Conservation (phyloP, 2,888 invertebrate species). For the Idaea biselata region DNA sequence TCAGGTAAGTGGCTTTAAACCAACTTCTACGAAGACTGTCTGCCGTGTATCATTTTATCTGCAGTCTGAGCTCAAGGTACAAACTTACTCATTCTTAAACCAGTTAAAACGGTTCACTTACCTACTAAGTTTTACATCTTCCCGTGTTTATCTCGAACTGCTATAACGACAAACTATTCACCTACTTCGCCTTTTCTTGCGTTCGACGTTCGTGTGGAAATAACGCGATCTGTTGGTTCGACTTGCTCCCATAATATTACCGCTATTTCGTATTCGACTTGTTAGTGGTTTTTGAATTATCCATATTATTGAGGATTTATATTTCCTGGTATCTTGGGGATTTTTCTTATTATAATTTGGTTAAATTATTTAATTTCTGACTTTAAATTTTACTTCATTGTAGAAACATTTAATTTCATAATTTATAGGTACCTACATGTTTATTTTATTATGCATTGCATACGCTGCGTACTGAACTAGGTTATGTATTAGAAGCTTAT, state of each 20-base stretch:
- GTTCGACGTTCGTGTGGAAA: slow-evolving; percentile 16
- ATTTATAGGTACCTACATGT: too few species aligned
- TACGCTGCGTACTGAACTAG: too few species aligned
- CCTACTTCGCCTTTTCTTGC: slow-evolving; percentile 26
- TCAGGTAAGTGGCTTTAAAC: slow-evolving; percentile 15
- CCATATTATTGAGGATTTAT: neutral
- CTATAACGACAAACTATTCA: slow-evolving; percentile 31
- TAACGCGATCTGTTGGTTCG: slow-evolving; percentile 23
- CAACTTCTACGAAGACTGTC: slow-evolving; percentile 6
- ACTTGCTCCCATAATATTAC: slow-evolving; percentile 30
- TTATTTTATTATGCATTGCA: too few species aligned
- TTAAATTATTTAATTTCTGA: too few species aligned
- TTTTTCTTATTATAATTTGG: too few species aligned
- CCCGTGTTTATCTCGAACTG: slow-evolving; percentile 25
- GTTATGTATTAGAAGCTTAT: too few species aligned
- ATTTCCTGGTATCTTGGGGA: too few species aligned
- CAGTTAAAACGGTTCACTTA: slow-evolving; percentile 6
- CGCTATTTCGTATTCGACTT: slow-evolving; percentile 16
- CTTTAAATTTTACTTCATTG: too few species aligned
- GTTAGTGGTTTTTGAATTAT: slow-evolving; percentile 6
- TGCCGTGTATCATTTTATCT: neutral
- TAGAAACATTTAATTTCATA: too few species aligned
- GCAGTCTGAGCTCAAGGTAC: neutral
- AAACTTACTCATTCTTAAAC: slow-evolving; percentile 1
- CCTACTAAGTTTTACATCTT: slow-evolving; percentile 8